Percentiles rank a stretch among this genome's conserved stretches.
Evolutionary conservation across 2,888 invertebrate species (phyloP).

Genomic region (Aphidius colemani): DNA sequence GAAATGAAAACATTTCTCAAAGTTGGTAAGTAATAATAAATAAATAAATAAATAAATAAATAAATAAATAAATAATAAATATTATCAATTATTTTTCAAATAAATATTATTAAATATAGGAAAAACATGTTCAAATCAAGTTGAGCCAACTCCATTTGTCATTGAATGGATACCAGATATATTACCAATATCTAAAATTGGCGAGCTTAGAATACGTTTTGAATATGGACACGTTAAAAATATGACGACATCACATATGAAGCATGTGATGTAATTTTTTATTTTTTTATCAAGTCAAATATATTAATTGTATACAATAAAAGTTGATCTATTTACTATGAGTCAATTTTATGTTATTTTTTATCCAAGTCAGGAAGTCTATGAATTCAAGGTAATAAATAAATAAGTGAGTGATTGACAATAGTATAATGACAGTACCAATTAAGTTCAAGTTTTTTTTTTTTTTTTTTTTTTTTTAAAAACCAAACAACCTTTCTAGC

Average conservation of each 20-base stretch:
- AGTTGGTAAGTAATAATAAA: slow-evolving; percentile 71
- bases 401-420: not conserved
- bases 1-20: slow-evolving; percentile 69
- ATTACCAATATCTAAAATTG: slow-evolving; percentile 71
- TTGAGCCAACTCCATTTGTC: slow-evolving; percentile 69
- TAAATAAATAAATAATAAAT: too few relatives aligned
- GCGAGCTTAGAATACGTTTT: slow-evolving; percentile 74
- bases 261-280: too few relatives aligned
- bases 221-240: slow-evolving; percentile 71
- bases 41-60: too few relatives aligned
- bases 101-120: slow-evolving; percentile 51
- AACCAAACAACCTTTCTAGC: too few relatives aligned
- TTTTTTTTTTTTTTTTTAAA: too few relatives aligned
- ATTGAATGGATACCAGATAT: slow-evolving; percentile 81
- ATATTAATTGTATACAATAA: too few relatives aligned
- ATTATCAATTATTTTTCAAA: slow-evolving; percentile 20
- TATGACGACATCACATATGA: slow-evolving; percentile 58
- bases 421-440: slow-evolving; percentile 34
- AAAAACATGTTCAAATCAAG: slow-evolving; percentile 62
- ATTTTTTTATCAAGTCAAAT: too few relatives aligned
- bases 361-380: too few relatives aligned
- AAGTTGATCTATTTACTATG: too few relatives aligned
- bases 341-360: too few relatives aligned
- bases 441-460: not conserved
- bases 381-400: not conserved